phyloP scores from a whole-genome alignment of 2,113 vertebrate genomes.

The Dicentrarchus labrax region DNA sequence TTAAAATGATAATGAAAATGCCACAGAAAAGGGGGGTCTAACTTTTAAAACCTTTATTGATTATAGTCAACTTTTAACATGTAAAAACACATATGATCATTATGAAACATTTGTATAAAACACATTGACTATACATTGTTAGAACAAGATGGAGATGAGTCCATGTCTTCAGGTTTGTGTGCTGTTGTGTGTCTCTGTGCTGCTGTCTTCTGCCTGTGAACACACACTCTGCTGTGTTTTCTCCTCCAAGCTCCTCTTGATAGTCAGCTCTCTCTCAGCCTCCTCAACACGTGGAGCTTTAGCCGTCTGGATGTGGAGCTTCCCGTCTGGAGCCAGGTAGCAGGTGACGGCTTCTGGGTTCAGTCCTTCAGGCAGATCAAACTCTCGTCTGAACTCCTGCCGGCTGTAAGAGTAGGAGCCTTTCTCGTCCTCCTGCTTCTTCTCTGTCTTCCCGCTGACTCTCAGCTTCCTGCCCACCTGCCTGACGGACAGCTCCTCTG shows the following conservation, averaged over 20 bases:
- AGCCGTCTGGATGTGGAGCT: constrained; percentile 62
- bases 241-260: constrained; percentile 51
- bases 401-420: no score
- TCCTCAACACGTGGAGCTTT: constrained; percentile 14
- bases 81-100: no score
- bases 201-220: constrained; percentile 45
- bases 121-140: background rate
- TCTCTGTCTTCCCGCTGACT: no score
- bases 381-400: constrained; percentile 80
- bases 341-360: constrained; percentile 68
- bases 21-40: no score
- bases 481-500: no score
- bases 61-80: no score
- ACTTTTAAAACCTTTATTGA: no score
- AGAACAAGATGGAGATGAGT: background rate
- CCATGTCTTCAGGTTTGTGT: constrained; percentile 1
- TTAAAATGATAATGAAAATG: no score
- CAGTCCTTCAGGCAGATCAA: constrained; percentile 77
- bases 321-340: constrained; percentile 68
- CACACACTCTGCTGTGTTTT: constrained; percentile 55
- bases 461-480: no score
- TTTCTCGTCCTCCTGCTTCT: no score
- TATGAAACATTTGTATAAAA: background rate
- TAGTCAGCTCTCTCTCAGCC: constrained; percentile 55
- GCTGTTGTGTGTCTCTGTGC: constrained; percentile 23